phyloP scores from a whole-genome alignment of 2,888 invertebrate species.

The Caenorhabditis afra region DNA sequence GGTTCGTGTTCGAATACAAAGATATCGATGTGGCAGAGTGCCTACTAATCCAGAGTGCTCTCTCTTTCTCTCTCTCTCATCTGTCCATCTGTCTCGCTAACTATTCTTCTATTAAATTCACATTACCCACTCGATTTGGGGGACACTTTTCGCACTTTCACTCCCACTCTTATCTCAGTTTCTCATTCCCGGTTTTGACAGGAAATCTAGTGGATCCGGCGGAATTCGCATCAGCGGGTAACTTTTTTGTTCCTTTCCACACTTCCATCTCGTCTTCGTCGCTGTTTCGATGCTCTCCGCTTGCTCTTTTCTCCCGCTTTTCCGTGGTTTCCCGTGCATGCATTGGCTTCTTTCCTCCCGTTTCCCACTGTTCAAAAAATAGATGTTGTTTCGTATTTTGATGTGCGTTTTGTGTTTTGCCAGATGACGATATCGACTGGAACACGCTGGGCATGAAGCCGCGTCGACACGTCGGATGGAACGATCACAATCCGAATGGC shows the following conservation, averaged over 20 bases:
- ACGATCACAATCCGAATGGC: neutral
- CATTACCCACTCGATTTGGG: conserved; percentile 16
- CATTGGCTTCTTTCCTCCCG: conserved; percentile 6
- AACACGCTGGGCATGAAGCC: conserved; percentile 46
- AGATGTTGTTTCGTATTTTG: conserved; percentile 52
- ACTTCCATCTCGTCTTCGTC: conserved; percentile 22
- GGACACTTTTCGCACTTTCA: neutral
- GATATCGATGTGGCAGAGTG: neutral
- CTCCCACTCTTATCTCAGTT: neutral
- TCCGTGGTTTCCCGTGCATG: conserved; percentile 14
- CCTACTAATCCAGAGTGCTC: conserved; percentile 31
- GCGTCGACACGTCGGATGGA: conserved; percentile 9
- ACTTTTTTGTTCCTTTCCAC: conserved; percentile 51
- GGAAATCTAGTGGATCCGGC: conserved; percentile 98
- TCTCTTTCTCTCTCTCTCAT: neutral
- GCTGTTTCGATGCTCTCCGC: conserved; percentile 4
- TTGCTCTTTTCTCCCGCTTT: conserved; percentile 36
- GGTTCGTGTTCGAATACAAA: conserved; percentile 84
- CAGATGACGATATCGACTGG: conserved; percentile 59
- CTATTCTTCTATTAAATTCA: conserved; percentile 19
- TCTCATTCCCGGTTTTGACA: conserved; percentile 80
- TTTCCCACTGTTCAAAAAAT: conserved; percentile 5
- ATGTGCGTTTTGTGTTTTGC: conserved; percentile 59
- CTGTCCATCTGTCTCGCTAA: neutral
- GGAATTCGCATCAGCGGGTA: conserved; percentile 98